phyloP scores from a whole-genome alignment of 2,888 invertebrate genomes.

The Plagodis pulveraria region DNA sequence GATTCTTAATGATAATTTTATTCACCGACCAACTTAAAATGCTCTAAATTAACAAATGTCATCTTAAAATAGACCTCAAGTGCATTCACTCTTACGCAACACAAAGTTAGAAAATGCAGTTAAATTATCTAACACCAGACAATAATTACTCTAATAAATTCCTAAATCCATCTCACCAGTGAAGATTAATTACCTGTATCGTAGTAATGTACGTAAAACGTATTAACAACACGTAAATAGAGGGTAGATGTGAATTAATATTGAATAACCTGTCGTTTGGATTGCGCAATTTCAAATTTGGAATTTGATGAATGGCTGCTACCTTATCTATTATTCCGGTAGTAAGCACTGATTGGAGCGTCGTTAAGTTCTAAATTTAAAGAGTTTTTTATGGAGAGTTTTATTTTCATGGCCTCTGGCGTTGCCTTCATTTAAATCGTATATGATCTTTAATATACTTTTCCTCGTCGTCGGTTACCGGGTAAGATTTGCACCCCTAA shows the following conservation, averaged over 20 bases:
- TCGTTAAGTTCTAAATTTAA: no score
- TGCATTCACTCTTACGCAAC: constrained; percentile 13
- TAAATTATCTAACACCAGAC: constrained; percentile 21
- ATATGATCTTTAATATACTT: no score
- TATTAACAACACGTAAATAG: constrained; percentile 8
- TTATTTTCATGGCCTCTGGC: no score
- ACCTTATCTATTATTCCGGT: no score
- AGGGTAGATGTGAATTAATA: constrained; percentile 6
- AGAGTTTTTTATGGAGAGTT: no score
- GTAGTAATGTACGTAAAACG: constrained; percentile 3
- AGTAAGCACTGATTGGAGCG: no score
- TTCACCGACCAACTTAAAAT: no score
- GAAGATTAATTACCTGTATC: constrained; percentile 18
- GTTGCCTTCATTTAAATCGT: no score
- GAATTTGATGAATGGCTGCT: neutral
- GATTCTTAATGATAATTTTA: no score
- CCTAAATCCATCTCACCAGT: constrained; percentile 14
- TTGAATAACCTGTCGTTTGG: constrained; percentile 17
- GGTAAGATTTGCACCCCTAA: no score
- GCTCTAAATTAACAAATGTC: neutral
- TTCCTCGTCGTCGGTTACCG: no score
- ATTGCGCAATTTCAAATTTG: constrained; percentile 12
- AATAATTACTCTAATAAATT: constrained; percentile 25
- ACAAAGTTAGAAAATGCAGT: constrained; percentile 18
- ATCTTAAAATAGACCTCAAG: neutral